phyloP scores from a whole-genome alignment of 1,140 invertebrate species.

The Drosophila micromelanica region DNA sequence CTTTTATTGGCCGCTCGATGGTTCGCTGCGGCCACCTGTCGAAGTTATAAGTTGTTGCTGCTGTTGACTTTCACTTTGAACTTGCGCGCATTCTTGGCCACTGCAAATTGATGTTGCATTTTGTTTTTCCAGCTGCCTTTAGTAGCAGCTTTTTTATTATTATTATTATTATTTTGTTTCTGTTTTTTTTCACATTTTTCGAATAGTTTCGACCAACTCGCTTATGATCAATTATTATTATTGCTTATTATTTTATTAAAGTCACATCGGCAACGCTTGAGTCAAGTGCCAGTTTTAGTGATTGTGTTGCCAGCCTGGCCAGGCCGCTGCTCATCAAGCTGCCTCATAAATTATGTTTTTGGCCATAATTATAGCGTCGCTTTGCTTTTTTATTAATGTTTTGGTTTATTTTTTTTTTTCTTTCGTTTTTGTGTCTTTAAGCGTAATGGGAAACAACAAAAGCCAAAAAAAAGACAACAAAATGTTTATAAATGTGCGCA shows the following conservation, averaged over 20 bases:
- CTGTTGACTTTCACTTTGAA: conserved; percentile 38
- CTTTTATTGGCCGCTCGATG: conserved; percentile 3
- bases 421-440: conserved; percentile 14
- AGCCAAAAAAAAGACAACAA: conserved; percentile 10
- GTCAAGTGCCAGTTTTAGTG: conserved; percentile 10
- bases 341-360: conserved; percentile 42
- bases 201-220: conserved; percentile 31
- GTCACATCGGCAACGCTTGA: conserved; percentile 9
- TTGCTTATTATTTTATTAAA: conserved; percentile 46
- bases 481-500: conserved; percentile 46
- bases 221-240: conserved; percentile 44
- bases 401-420: not conserved
- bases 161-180: no score
- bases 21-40: conserved; percentile 11
- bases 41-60: conserved; percentile 6
- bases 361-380: conserved; percentile 40
- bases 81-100: conserved; percentile 52
- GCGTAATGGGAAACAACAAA: conserved; percentile 13
- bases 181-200: conserved; percentile 15
- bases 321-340: conserved; percentile 8
- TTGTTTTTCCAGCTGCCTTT: conserved; percentile 23
- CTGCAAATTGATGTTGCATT: conserved; percentile 30
- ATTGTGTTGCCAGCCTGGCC: not conserved
- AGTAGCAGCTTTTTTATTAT: conserved; percentile 1
- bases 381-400: conserved; percentile 20